These are phyloP conservation scores for Trachemys scripta DNA, from an alignment of 2,113 vertebrate genomes.

Conservation along the genomic window DNA sequence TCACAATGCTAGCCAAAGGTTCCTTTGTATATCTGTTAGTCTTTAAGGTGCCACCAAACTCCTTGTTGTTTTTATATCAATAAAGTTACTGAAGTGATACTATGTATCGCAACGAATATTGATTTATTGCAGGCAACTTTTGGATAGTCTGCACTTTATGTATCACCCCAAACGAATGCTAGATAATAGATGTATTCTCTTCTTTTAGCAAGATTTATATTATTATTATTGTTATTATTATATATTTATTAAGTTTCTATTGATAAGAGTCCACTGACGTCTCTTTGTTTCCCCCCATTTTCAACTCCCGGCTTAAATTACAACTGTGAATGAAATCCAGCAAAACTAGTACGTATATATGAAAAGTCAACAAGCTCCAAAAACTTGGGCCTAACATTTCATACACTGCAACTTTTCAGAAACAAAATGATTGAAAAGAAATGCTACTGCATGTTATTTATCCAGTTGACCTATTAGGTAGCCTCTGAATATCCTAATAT, in stretches of 20 bases:
- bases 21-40: not conserved
- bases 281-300: not conserved
- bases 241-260: not conserved
- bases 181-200: not conserved
- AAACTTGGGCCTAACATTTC: constrained; percentile 40
- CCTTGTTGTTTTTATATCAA: not conserved
- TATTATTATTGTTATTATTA: not conserved
- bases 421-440: constrained; percentile 38
- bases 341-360: constrained; percentile 48
- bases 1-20: not conserved
- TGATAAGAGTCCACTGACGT: not conserved
- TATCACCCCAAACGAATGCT: not conserved
- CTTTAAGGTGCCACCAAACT: too few relatives aligned
- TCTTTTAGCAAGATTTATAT: not conserved
- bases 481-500: not conserved
- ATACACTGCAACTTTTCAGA: constrained; percentile 46
- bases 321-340: constrained; percentile 42
- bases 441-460: constrained; percentile 62
- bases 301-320: constrained; percentile 23
- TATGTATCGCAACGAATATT: not conserved
- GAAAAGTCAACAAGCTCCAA: constrained; percentile 66
- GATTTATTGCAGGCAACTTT: not conserved
- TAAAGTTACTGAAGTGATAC: not conserved
- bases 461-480: not conserved
- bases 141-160: constrained; percentile 13